phyloP scores from a whole-genome alignment of 2,888 invertebrate species.

The Uloborus plumipes region DNA sequence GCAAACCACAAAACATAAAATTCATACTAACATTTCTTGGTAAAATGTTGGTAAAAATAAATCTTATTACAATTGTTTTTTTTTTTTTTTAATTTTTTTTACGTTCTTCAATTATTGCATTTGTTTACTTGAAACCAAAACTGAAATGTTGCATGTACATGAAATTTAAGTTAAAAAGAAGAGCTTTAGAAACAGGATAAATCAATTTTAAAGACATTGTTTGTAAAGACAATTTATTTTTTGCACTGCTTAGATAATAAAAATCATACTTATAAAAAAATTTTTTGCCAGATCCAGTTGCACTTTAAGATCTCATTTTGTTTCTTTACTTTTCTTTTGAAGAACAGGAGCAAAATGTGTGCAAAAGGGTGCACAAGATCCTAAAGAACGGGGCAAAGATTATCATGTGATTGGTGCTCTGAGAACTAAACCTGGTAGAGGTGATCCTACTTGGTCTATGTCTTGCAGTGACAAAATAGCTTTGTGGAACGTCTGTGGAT shows the following conservation, averaged over 20 bases:
- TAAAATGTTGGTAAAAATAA: too few species aligned
- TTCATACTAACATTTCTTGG: too few species aligned
- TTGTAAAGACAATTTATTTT: background rate
- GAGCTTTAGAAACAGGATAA: too few species aligned
- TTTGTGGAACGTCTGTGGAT: conserved; percentile 87
- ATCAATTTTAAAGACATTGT: too few species aligned
- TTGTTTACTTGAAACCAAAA: too few species aligned
- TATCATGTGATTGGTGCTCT: conserved; percentile 81
- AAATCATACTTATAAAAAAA: background rate
- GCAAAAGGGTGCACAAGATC: conserved; percentile 75
- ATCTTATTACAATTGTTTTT: too few species aligned
- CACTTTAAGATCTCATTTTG: background rate
- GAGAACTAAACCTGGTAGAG: conserved; percentile 91
- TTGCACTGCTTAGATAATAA: too few species aligned
- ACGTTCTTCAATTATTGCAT: too few species aligned
- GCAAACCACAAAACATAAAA: too few species aligned
- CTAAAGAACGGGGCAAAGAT: conserved; percentile 75
- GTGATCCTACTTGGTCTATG: conserved; percentile 87
- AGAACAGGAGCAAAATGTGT: conserved; percentile 93
- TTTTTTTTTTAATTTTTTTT: too few species aligned
- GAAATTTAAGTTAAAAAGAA: too few species aligned
- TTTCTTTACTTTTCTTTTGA: conserved; percentile 68
- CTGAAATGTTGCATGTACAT: too few species aligned
- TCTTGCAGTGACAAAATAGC: conserved; percentile 96
- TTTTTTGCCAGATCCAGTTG: background rate